A percentile compares a stretch with the other conserved stretches of the same genome.
Evolutionary conservation across 2,888 invertebrate genomes (phyloP).

Genomic region (Electrophaes corylata): DNA sequence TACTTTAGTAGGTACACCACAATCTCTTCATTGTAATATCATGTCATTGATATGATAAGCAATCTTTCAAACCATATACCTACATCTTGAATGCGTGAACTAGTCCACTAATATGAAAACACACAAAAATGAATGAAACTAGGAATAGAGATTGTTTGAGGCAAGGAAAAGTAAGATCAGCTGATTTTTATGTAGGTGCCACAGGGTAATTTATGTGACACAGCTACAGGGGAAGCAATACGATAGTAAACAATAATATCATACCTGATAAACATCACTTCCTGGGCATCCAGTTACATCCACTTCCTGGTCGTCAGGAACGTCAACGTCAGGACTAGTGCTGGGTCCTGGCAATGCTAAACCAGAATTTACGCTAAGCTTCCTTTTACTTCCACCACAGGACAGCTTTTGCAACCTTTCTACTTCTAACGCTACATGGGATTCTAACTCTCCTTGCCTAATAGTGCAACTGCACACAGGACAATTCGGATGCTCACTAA

Average conservation of each 20-base stretch:
- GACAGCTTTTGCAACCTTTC: conserved; percentile 71
- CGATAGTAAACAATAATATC: conserved; percentile 18
- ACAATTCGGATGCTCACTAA: conserved; percentile 90
- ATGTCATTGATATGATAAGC: too few species aligned
- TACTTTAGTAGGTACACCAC: too few species aligned
- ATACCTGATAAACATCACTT: conserved; percentile 77
- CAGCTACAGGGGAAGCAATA: too few species aligned
- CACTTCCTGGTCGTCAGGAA: conserved; percentile 60
- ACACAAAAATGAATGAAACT: too few species aligned
- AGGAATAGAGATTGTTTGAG: too few species aligned
- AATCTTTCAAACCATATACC: too few species aligned
- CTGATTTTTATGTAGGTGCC: too few species aligned
- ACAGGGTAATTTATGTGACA: not conserved
- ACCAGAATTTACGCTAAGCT: conserved; percentile 61
- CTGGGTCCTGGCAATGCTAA: conserved; percentile 63
- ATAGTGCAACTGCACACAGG: conserved; percentile 95
- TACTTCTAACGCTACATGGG: conserved; percentile 92
- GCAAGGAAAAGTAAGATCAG: too few species aligned
- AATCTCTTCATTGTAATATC: too few species aligned
- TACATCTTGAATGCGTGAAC: too few species aligned
- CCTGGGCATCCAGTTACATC: conserved; percentile 74
- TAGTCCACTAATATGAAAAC: too few species aligned
- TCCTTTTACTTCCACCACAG: conserved; percentile 63
- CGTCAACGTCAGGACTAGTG: conserved; percentile 48
- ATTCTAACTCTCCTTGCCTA: conserved; percentile 91